Evolutionary conservation across 2,113 vertebrate species (phyloP).

Genomic region (Melanostigma gelatinosum): DNA sequence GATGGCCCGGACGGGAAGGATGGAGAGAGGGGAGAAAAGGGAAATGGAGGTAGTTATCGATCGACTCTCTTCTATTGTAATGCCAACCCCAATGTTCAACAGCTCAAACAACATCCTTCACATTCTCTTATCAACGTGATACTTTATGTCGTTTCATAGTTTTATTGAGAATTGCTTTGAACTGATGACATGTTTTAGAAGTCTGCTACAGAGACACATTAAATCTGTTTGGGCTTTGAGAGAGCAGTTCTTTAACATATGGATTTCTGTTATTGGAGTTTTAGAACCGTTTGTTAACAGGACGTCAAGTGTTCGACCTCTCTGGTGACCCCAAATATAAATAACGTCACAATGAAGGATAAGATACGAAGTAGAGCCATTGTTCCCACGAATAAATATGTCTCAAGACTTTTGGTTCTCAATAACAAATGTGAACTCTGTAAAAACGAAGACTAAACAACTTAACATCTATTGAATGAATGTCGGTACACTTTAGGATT

Average conservation of each 20-base stretch:
- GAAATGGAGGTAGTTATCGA: slow-evolving; percentile 85
- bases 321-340: neutral
- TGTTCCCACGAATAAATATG: neutral
- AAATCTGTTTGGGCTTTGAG: neutral
- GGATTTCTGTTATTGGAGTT: neutral
- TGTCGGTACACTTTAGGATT: neutral
- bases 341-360: neutral
- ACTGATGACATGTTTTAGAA: neutral
- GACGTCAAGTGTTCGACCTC: neutral
- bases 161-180: neutral
- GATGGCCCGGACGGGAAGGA: slow-evolving; percentile 92
- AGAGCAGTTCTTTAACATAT: neutral
- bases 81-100: neutral
- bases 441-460: neutral
- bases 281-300: neutral
- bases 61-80: neutral
- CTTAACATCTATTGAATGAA: neutral
- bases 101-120: neutral
- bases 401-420: neutral
- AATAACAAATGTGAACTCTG: neutral
- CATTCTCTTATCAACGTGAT: neutral
- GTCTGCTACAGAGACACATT: neutral
- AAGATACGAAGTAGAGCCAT: neutral
- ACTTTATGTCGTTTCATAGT: neutral
- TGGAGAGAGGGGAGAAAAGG: slow-evolving; percentile 87